Evolutionary conservation across 1,140 invertebrate species (phyloP).

Genomic region (Nixonia krombeini): DNA sequence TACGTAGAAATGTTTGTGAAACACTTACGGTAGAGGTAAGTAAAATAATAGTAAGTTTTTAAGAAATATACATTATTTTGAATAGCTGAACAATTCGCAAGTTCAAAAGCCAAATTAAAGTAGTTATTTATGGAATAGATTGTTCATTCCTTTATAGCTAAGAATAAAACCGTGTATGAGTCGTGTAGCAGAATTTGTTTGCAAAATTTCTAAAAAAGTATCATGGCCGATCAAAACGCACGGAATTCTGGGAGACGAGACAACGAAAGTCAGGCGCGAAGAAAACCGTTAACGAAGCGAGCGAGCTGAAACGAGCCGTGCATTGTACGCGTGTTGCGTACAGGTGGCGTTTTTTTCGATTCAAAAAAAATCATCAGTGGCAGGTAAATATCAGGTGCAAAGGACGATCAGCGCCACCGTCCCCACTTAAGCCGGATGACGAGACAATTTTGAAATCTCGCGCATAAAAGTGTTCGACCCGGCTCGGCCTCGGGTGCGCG

Average conservation of each 20-base stretch:
- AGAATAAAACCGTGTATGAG: too few relatives aligned
- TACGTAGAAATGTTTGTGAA: too few relatives aligned
- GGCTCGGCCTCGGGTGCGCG: slow-evolving; percentile 10
- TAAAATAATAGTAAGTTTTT: too few relatives aligned
- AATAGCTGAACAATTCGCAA: too few relatives aligned
- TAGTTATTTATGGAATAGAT: too few relatives aligned
- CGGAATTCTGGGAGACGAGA: neutral
- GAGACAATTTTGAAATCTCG: slow-evolving; percentile 59
- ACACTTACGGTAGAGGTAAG: too few relatives aligned
- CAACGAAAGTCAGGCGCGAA: neutral
- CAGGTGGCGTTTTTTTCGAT: slow-evolving; percentile 43
- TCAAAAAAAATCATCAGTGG: slow-evolving; percentile 41
- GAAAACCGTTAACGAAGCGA: slow-evolving; percentile 12
- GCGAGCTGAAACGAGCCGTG: neutral
- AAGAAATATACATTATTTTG: too few relatives aligned
- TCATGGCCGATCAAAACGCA: too few relatives aligned
- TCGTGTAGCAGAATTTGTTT: too few relatives aligned
- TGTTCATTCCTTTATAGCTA: too few relatives aligned
- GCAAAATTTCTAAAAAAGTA: too few relatives aligned
- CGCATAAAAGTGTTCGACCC: slow-evolving; percentile 28
- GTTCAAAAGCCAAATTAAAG: too few relatives aligned
- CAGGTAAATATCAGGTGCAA: slow-evolving; percentile 49
- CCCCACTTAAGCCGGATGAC: slow-evolving; percentile 55
- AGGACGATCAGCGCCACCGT: slow-evolving; percentile 27
- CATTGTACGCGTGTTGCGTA: neutral